Conservation (phyloP, 2,888 invertebrate genomes). For the Auanema sp. region DNA sequence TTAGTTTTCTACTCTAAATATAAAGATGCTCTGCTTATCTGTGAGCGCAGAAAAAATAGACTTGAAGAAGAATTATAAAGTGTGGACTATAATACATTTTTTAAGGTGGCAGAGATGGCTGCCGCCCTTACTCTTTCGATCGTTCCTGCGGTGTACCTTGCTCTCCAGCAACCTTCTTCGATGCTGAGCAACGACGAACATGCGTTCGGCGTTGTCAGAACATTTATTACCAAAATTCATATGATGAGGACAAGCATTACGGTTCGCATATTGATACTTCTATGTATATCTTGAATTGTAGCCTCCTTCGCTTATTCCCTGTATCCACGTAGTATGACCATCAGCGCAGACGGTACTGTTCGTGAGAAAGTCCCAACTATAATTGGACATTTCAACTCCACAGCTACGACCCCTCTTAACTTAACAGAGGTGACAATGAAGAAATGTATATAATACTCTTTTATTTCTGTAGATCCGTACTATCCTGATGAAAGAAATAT, state of each 20-base stretch:
- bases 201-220: slow-evolving; percentile 57
- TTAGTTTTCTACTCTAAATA: too few species aligned
- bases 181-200: slow-evolving; percentile 52
- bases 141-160: slow-evolving; percentile 60
- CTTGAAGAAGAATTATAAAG: too few species aligned
- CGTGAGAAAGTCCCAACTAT: slow-evolving; percentile 56
- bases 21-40: too few species aligned
- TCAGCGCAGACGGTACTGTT: slow-evolving; percentile 56
- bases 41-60: too few species aligned
- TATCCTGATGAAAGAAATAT: slow-evolving; percentile 58
- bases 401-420: slow-evolving; percentile 40
- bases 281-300: slow-evolving; percentile 23
- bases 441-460: neutral
- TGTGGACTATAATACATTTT: neutral
- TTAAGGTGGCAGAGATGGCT: slow-evolving; percentile 58
- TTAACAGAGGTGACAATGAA: slow-evolving; percentile 23
- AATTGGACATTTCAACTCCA: slow-evolving; percentile 60
- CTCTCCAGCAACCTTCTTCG: slow-evolving; percentile 57
- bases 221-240: slow-evolving; percentile 58
- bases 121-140: slow-evolving; percentile 58
- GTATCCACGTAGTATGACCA: slow-evolving; percentile 61
- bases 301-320: slow-evolving; percentile 62
- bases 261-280: slow-evolving; percentile 27
- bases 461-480: slow-evolving; percentile 47
- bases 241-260: slow-evolving; percentile 59